Base-by-base conservation (phyloP, 1,140 invertebrate genomes). In the Cotesia glomerata region DNA sequence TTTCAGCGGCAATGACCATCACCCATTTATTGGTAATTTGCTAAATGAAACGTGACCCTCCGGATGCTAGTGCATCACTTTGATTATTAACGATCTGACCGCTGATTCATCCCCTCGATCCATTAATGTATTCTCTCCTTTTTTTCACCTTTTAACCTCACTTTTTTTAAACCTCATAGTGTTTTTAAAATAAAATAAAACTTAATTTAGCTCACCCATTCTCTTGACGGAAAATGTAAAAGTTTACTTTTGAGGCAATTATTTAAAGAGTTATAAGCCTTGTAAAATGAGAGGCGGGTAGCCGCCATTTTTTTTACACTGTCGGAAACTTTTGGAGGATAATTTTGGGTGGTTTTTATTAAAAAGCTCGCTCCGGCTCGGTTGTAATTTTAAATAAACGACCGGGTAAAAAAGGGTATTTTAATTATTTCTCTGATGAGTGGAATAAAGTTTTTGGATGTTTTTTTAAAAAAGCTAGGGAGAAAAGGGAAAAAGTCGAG, bases 11-110 rank as follows among this genome's bases (percentile, higher is more conserved):
- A 80, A 85, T 83, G 81, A 81, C 82, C 81, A 85, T 85, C 82
- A 81, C 16, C 74, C 81, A 86, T 87, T 87, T 86, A 86, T 86
- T 85, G 85, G 81, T 85, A 86, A 87, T 87, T 87, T 86, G 85
- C 85, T 86, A 85, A 87, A 87, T 87, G 85, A 86, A 87, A 81
- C 80, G 78, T 81, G 77, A 73, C 77, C 79, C 76, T 71, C 75
- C 26, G 26, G 73, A 71, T 73, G 4, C n/a, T 58, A 58, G 8
- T 18, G 76, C 75, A 76, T 80, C 77, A 78, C 78, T 75, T 65
- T 74, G 77, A 79, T 81, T 80, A 81, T 81, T 81, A 80, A 72
- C 74, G 34, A 66, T 61, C 59, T 68, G 49, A 14, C 52, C 36
- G 59, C 71, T 32, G n/a, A 13, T 9, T 39, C 26, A 26, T 26